Conservation (phyloP, 2,888 invertebrate species). For the Hydraecia micacea region DNA sequence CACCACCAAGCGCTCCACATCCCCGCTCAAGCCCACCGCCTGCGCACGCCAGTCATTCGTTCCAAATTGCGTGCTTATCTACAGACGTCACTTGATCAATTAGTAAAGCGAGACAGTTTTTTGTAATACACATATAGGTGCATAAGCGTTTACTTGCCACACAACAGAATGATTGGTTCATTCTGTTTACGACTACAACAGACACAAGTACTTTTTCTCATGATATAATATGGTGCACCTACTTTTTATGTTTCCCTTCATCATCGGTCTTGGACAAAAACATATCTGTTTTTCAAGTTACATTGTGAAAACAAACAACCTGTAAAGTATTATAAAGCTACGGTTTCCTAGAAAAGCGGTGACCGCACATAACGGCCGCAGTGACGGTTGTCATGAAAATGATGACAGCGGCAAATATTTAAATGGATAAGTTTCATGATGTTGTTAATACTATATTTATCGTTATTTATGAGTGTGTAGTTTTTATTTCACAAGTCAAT, state of each 20-base stretch:
- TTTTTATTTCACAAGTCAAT: too few species aligned
- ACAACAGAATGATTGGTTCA: conserved; percentile 6
- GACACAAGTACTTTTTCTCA: conserved; percentile 6
- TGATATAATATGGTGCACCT: conserved; percentile 15
- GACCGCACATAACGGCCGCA: background rate
- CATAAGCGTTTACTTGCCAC: conserved; percentile 42
- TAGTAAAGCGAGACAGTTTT: conserved; percentile 35
- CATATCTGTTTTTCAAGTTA: background rate
- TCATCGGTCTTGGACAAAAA: background rate
- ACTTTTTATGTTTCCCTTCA: background rate
- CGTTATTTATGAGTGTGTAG: too few species aligned
- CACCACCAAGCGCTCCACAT: conserved; percentile 82
- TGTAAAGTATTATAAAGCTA: background rate
- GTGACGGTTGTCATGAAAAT: too few species aligned
- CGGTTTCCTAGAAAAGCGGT: background rate
- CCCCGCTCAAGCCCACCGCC: conserved; percentile 75
- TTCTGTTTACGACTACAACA: conserved; percentile 23
- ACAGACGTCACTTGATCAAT: conserved; percentile 52
- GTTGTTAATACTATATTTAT: too few species aligned
- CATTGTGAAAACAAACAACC: conserved; percentile 7
- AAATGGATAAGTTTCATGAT: too few species aligned
- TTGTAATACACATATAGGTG: conserved; percentile 28
- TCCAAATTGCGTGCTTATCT: conserved; percentile 51
- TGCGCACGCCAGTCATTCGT: conserved; percentile 54
- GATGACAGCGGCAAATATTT: too few species aligned